These are phyloP conservation scores for Synergus laeviventris DNA, from an alignment of 2,888 invertebrate genomes.

Conservation along the genomic window DNA sequence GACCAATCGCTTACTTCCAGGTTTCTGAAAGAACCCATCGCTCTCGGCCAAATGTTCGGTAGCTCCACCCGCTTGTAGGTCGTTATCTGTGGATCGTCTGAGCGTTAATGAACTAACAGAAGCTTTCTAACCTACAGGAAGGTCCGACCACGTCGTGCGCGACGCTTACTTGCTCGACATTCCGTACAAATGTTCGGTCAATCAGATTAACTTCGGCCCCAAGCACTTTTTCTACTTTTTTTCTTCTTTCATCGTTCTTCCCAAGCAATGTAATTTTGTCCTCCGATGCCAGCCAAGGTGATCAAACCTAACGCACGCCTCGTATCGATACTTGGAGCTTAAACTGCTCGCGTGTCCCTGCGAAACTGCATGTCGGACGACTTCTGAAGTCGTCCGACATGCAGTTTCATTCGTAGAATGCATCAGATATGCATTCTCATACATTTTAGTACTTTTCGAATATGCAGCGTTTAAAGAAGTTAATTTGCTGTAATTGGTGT, in stretches of 20 bases:
- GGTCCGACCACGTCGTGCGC: slow-evolving; percentile 54
- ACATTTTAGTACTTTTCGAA: not conserved
- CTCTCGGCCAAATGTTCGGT: slow-evolving; percentile 39
- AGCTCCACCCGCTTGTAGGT: slow-evolving; percentile 62
- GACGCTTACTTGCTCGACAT: slow-evolving; percentile 68
- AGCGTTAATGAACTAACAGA: slow-evolving; percentile 63
- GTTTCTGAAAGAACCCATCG: slow-evolving; percentile 42
- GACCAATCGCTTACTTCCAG: slow-evolving; percentile 28
- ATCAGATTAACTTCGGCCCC: slow-evolving; percentile 62
- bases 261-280: slow-evolving; percentile 33
- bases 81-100: slow-evolving; percentile 66
- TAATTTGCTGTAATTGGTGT: not conserved
- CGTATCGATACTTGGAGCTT: slow-evolving; percentile 47
- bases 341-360: slow-evolving; percentile 58
- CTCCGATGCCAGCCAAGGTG: slow-evolving; percentile 33
- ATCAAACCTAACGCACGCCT: slow-evolving; percentile 53
- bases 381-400: not conserved
- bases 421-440: not conserved
- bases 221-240: slow-evolving; percentile 31
- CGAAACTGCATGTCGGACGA: slow-evolving; percentile 30
- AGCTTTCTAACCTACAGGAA: slow-evolving; percentile 50
- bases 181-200: slow-evolving; percentile 68
- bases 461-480: not conserved
- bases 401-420: not conserved
- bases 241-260: slow-evolving; percentile 30